Base-by-base conservation (phyloP, 2,888 invertebrate genomes). In the Cephus nigrinus region DNA sequence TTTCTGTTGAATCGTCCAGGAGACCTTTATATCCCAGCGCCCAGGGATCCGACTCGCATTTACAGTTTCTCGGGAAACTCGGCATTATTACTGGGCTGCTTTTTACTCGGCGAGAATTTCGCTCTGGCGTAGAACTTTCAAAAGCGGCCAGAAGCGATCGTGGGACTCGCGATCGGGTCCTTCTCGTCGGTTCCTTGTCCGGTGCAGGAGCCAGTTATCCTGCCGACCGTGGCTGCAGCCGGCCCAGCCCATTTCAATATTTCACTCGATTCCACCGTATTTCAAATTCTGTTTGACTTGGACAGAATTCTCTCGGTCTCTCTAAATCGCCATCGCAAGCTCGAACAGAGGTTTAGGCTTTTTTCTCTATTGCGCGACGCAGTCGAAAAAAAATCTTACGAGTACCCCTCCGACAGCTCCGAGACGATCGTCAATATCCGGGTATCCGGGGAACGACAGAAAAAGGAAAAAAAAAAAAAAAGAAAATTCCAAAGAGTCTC, bases 241-340 rank as follows among this genome's bases (percentile, higher is more conserved):
- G 55, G 23, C 23, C 55, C 55, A 23, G 55, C 55, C 55, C 55
- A 55, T 55, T 55, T 55, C 55, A 55, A 55, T 55, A 55, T 55
- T 55, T 55, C 55, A 55, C 55, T 55, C 55, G 55, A 55, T 55
- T 55, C 55, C 15, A 2, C 55, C 55, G 23, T 55, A 55, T 55
- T 55, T 55, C 23, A 55, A 55, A 55, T 55, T 55, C 36, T 77
- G 77, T 69, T 75, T 75, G 69, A 75, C 74, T 74, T 77, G 69
- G 77, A 69, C 23, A 12, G 69, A 77, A 35, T 0, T 71, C 33
- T 12, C 76, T 30, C 9, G 72, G 34, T 36, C 4, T 33, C 34
- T 36, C 40, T 33, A 3, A 34, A 33, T 73, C 40, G 55, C 55
- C 23, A 55, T 55, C 9, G 9, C 9, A 9, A 23, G 55, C 9